Conservation (phyloP, 23 tunicate species). For the Oikopleura vanhoeffeni region DNA sequence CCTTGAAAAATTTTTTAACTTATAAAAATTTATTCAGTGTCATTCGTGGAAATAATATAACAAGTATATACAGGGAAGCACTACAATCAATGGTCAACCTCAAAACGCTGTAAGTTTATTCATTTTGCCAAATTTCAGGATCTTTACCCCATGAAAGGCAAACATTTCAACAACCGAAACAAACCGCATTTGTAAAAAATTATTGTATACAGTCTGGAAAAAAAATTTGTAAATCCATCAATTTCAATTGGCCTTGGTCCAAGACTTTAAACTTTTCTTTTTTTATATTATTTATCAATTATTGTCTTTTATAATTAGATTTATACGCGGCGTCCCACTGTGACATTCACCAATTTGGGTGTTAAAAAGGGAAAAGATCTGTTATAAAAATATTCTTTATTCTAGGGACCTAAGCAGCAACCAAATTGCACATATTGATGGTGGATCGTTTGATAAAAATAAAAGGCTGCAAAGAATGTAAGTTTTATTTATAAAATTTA, state of each 20-base stretch:
- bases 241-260: not conserved
- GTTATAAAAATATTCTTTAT: too few relatives aligned
- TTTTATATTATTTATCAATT: not conserved
- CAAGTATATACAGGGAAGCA: conserved; percentile 3
- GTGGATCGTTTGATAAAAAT: not conserved
- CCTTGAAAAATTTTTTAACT: too few relatives aligned
- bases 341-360: not conserved
- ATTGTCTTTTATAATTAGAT: not conserved
- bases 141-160: too few relatives aligned
- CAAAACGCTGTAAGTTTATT: conserved; percentile 14
- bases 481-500: not conserved
- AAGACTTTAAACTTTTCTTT: not conserved
- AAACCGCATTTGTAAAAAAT: too few relatives aligned
- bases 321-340: not conserved
- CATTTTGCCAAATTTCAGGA: too few relatives aligned
- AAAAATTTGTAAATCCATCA: not conserved
- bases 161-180: too few relatives aligned
- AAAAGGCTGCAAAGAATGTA: not conserved
- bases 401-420: not conserved
- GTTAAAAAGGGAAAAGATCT: too few relatives aligned
- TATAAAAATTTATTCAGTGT: not conserved
- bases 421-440: not conserved
- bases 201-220: too few relatives aligned
- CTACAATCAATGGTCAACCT: not conserved
- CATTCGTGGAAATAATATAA: not conserved